Base-by-base conservation (phyloP, 1,140 invertebrate species). In the Rhagoletis zephyria region DNA sequence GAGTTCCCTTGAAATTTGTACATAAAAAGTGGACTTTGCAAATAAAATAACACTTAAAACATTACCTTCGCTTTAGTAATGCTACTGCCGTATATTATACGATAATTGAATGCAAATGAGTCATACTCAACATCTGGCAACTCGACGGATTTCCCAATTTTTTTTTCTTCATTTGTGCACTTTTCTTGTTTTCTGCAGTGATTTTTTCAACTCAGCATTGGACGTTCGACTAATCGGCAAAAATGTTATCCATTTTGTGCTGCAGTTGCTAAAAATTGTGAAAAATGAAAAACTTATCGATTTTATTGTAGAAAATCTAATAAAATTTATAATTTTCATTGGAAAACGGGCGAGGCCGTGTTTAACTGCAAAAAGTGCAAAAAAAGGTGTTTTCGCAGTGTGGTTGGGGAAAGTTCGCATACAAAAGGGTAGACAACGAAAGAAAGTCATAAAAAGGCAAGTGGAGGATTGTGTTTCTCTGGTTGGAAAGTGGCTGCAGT, bases 381-480 rank as follows among this genome's bases (percentile, higher is more conserved):
- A 77, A 7, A 77, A 56, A 56, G 19, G 74, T 81, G 5, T 19
- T 81, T 81, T 81, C 9, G 45, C 48, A 56, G 74, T 59, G 42
- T 74, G 42, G 67, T 45, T 74, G 14, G 74, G 48, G 74, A 81
- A 81, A 81, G 74, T 81, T 45, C 42, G 74, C 48, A 51, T n/a
- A 48, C 4, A 51, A 77, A n/a, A 48, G 12, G 19, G 45, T 77
- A 42, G 42, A 19, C 74, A 42, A 16, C n/a, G 7, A 81, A 81
- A 4, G 48, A 81, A 81, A 56, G 16, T 56, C 45, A 56, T 48
- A 48, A 51, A 81, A 51, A 56, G 74, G 10, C n/a, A 0, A 56
- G 16, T n/a, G 14, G 16, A 51, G 48, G 48, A 56, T 81, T 81
- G 48, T 81, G 48, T 56, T 81, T 81, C 48, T 81, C 74, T 81